These are phyloP conservation scores for Creontiades dilutus DNA, from an alignment of 2,888 invertebrate species.

Conservation along the genomic window DNA sequence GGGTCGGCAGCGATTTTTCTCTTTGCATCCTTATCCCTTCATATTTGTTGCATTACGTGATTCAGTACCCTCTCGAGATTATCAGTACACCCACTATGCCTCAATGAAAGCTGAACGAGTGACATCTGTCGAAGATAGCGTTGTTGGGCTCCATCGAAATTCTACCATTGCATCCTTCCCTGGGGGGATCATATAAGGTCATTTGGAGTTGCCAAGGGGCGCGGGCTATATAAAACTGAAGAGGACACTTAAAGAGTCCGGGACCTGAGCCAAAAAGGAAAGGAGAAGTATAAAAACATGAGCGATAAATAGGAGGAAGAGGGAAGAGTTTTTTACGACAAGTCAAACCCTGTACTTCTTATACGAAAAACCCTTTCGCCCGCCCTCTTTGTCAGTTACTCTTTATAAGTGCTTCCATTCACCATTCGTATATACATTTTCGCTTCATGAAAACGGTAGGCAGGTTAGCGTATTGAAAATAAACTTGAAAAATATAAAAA, in stretches of 20 bases:
- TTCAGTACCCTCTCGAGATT: too few species aligned
- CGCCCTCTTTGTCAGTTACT: background rate
- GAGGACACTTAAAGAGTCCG: constrained; percentile 55
- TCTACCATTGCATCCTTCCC: background rate
- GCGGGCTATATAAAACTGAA: constrained; percentile 66
- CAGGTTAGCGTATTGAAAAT: background rate
- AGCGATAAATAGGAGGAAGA: constrained; percentile 61
- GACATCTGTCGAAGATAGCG: too few species aligned
- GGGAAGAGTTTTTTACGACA: constrained; percentile 42
- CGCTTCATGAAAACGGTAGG: background rate
- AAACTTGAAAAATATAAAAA: background rate
- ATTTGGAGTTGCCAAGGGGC: constrained; percentile 53
- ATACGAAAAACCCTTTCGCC: constrained; percentile 18
- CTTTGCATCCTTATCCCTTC: too few species aligned
- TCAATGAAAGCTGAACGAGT: too few species aligned
- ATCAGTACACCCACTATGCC: too few species aligned
- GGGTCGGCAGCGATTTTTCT: too few species aligned
- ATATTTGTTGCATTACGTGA: too few species aligned
- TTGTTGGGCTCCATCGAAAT: too few species aligned
- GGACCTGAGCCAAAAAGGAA: constrained; percentile 60
- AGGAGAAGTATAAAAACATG: constrained; percentile 63
- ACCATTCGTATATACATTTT: background rate
- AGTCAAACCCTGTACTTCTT: constrained; percentile 44
- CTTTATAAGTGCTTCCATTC: background rate
- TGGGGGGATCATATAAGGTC: constrained; percentile 57